These are phyloP conservation scores for Hippolais icterina DNA, from an alignment of 2,113 vertebrate species.

Conservation along the genomic window DNA sequence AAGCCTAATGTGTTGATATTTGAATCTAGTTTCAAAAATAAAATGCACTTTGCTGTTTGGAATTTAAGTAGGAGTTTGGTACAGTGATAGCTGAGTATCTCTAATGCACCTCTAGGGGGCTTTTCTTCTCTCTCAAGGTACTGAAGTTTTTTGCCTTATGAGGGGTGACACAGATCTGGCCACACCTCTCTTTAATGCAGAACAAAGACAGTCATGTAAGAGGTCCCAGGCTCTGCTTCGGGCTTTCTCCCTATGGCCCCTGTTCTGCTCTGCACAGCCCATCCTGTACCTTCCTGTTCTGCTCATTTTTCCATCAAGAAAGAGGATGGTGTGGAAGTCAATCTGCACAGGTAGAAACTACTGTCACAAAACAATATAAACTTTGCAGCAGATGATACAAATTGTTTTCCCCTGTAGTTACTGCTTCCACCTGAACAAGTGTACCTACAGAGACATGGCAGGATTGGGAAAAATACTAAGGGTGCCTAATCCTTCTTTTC, in stretches of 20 bases:
- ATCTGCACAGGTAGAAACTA: not conserved
- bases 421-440: not conserved
- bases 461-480: not conserved
- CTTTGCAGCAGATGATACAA: not conserved
- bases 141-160: not conserved
- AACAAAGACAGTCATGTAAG: not conserved
- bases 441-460: not conserved
- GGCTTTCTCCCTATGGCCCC: not conserved
- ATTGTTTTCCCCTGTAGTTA: not conserved
- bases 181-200: not conserved
- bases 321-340: not conserved
- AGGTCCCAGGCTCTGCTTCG: not conserved
- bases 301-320: not conserved
- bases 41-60: not conserved
- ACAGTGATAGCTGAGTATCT: not conserved
- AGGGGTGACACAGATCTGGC: fast-evolving
- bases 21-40: not conserved
- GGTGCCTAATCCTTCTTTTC: not conserved
- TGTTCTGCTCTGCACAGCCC: not conserved
- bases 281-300: not conserved
- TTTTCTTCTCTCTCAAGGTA: not conserved
- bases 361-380: not conserved
- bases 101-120: not conserved
- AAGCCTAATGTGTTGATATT: not conserved
- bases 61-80: not conserved